A percentile compares a stretch with the other conserved stretches of the same genome.
Conservation (phyloP, 2,888 invertebrate species). For the Nyleta sp. region DNA sequence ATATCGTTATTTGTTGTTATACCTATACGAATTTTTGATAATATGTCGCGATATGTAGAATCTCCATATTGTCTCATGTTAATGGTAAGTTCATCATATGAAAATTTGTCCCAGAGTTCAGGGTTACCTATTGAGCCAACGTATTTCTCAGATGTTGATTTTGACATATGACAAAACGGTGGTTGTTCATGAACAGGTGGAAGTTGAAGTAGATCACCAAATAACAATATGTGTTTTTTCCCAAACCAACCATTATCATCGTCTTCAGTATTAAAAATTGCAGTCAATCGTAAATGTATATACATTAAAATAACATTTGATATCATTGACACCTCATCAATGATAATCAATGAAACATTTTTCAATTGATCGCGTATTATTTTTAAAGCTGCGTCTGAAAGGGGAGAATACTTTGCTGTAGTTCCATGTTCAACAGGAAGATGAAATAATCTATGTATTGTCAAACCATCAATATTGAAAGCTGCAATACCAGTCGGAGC, state of each 20-base stretch:
- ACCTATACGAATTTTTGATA: constrained; percentile 61
- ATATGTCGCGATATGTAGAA: constrained; percentile 66
- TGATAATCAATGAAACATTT: constrained; percentile 72
- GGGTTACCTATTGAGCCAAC: background rate
- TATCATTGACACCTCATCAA: constrained; percentile 70
- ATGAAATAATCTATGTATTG: constrained; percentile 73
- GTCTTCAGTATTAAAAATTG: no score
- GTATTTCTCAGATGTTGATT: no score
- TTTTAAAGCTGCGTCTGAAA: constrained; percentile 71
- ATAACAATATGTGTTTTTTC: constrained; percentile 70
- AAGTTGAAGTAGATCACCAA: constrained; percentile 71
- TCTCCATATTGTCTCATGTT: constrained; percentile 71
- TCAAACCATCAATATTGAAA: constrained; percentile 76
- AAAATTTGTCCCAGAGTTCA: constrained; percentile 71
- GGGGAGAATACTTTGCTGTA: constrained; percentile 71
- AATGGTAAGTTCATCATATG: constrained; percentile 72
- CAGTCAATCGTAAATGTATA: constrained; percentile 56
- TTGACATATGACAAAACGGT: no score
- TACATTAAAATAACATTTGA: constrained; percentile 70
- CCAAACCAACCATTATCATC: constrained; percentile 73
- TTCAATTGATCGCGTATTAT: constrained; percentile 67
- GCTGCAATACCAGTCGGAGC: constrained; percentile 76
- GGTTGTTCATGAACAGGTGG: no score
- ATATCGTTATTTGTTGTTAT: constrained; percentile 25
- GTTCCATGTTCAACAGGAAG: constrained; percentile 73